phyloP scores from a whole-genome alignment of 2,113 vertebrate genomes.

The Promerops cafer region DNA sequence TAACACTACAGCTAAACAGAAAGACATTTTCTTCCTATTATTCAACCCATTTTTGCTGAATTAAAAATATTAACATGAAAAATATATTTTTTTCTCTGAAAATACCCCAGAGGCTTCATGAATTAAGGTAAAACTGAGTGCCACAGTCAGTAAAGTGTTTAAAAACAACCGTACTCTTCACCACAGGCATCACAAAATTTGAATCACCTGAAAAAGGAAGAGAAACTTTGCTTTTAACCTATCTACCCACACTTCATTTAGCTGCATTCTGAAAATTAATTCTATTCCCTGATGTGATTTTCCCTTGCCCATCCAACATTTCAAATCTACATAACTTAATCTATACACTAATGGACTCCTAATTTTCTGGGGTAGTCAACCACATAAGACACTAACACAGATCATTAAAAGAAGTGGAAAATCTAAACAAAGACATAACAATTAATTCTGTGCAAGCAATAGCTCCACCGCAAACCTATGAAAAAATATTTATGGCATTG shows the following conservation, averaged over 20 bases:
- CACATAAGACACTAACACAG: constrained; percentile 6
- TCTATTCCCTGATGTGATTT: not conserved
- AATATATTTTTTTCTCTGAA: not conserved
- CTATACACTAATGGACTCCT: constrained; percentile 15
- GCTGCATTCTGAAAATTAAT: not conserved
- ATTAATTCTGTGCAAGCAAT: constrained; percentile 5
- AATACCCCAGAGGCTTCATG: not conserved
- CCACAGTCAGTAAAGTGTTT: not conserved
- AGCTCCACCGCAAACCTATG: not conserved
- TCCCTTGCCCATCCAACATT: not conserved
- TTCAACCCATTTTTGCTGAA: not conserved
- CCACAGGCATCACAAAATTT: not conserved
- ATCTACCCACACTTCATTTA: not conserved
- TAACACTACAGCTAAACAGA: not conserved
- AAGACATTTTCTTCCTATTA: not conserved
- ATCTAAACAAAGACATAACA: constrained; percentile 51
- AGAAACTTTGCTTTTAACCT: constrained; percentile 3
- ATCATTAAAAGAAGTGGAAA: constrained; percentile 39
- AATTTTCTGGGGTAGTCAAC: constrained; percentile 55
- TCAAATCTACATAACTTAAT: constrained; percentile 35
- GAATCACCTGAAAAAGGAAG: not conserved
- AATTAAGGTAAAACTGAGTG: not conserved
- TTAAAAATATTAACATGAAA: not conserved
- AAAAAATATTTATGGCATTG: not conserved
- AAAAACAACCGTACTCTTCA: not conserved